These are phyloP conservation scores for Cryptotis parvus DNA, from an alignment of 2,113 vertebrate species.

Conservation along the genomic window DNA sequence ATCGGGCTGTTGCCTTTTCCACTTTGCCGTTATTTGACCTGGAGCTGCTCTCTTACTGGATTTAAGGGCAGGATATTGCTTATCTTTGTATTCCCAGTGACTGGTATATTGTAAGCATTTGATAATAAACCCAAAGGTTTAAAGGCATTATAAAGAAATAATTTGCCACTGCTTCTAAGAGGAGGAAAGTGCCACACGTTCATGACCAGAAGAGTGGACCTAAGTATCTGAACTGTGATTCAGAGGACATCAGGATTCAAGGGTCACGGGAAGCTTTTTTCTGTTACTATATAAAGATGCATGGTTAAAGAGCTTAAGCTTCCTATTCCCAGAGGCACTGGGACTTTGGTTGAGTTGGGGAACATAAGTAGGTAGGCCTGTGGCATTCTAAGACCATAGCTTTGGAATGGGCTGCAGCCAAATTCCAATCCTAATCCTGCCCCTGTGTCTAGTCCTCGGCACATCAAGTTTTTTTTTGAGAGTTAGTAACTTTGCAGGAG, in stretches of 20 bases:
- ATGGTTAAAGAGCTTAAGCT: not conserved
- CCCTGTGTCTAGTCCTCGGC: not conserved
- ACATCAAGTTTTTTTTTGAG: not conserved
- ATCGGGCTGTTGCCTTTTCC: not conserved
- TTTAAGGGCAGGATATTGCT: not conserved
- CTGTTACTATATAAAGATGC: not conserved
- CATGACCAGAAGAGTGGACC: not conserved
- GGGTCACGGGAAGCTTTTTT: not conserved
- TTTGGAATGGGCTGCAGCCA: not conserved
- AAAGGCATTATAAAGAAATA: not conserved
- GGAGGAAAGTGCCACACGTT: not conserved
- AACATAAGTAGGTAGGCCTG: too few relatives aligned
- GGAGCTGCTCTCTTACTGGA: not conserved
- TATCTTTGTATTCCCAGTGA: not conserved
- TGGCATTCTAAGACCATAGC: not conserved
- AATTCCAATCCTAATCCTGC: not conserved
- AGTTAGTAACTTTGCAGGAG: not conserved
- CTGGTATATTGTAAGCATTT: not conserved
- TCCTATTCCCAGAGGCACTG: not conserved
- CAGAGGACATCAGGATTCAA: not conserved
- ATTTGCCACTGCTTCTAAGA: constrained; percentile 16
- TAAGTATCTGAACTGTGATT: not conserved
- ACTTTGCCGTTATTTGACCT: not conserved
- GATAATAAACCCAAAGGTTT: not conserved
- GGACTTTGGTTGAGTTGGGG: not conserved